These are phyloP conservation scores for Amphimallon solstitiale DNA, from an alignment of 2,888 invertebrate species.

Conservation along the genomic window DNA sequence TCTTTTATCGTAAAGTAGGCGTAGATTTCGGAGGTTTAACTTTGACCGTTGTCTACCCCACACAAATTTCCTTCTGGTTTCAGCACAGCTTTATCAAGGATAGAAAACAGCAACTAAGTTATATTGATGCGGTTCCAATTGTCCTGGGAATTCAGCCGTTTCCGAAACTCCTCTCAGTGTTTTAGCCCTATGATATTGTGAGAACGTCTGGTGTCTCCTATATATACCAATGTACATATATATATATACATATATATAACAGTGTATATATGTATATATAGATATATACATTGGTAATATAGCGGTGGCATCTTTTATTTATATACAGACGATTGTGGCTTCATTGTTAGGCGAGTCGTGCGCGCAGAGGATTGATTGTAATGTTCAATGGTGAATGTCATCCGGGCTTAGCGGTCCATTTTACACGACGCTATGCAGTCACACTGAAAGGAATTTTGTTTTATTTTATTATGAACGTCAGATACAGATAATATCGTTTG, in stretches of 20 bases:
- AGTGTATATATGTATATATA: not conserved
- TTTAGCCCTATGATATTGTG: constrained; percentile 23
- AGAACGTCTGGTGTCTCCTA: constrained; percentile 14
- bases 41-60: constrained; percentile 33
- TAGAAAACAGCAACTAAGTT: constrained; percentile 39
- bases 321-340: constrained; percentile 44
- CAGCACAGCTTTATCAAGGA: constrained; percentile 29
- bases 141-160: constrained; percentile 38
- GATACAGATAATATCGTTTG: constrained; percentile 43
- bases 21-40: constrained; percentile 29
- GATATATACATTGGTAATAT: constrained; percentile 40
- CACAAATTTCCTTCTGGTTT: constrained; percentile 34
- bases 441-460: constrained; percentile 42
- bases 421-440: constrained; percentile 41
- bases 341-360: constrained; percentile 41
- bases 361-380: constrained; percentile 45
- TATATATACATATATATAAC: constrained; percentile 8
- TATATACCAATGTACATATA: not conserved
- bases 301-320: constrained; percentile 45
- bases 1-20: constrained; percentile 32
- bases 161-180: constrained; percentile 31
- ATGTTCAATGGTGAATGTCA: constrained; percentile 43
- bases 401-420: constrained; percentile 43
- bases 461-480: constrained; percentile 45
- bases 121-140: constrained; percentile 42